These are phyloP conservation scores for Thelaira solivaga DNA, from an alignment of 2,888 invertebrate genomes.

Conservation along the genomic window DNA sequence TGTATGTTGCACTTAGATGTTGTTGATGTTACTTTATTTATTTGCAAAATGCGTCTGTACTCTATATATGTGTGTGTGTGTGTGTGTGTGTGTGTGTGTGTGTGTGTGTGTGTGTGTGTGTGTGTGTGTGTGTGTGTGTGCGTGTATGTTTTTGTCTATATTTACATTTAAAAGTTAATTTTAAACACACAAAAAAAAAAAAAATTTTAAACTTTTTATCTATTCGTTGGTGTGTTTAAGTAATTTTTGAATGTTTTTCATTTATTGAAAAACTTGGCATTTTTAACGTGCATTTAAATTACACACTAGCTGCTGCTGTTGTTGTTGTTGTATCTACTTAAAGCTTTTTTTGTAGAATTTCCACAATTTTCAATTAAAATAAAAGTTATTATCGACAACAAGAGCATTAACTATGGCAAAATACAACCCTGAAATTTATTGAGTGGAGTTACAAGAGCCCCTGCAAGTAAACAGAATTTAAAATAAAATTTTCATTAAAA, in stretches of 20 bases:
- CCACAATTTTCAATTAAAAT: slow-evolving; percentile 35
- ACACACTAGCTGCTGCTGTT: slow-evolving; percentile 1
- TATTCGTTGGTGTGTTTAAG: not conserved
- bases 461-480: slow-evolving; percentile 13
- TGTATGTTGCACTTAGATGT: slow-evolving; percentile 43
- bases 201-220: not conserved
- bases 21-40: slow-evolving; percentile 43
- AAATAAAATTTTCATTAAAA: slow-evolving; percentile 2
- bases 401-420: slow-evolving; percentile 22
- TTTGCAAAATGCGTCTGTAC: slow-evolving; percentile 54
- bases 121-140: too few relatives aligned
- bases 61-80: slow-evolving; percentile 16
- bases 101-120: slow-evolving; percentile 6
- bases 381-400: not conserved
- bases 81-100: slow-evolving; percentile 33
- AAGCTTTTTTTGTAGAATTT: slow-evolving; percentile 47
- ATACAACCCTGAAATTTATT: slow-evolving; percentile 55
- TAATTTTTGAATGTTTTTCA: not conserved
- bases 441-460: slow-evolving; percentile 13
- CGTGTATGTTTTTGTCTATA: slow-evolving; percentile 18
- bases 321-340: not conserved
- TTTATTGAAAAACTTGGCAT: slow-evolving; percentile 33
- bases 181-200: slow-evolving; percentile 21
- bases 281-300: slow-evolving; percentile 9
- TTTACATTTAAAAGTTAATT: slow-evolving; percentile 45